A percentile compares a stretch with the other conserved stretches of the same genome.
phyloP scores from a whole-genome alignment of 2,888 invertebrate species.

The Pachycephus smyrnensis region DNA sequence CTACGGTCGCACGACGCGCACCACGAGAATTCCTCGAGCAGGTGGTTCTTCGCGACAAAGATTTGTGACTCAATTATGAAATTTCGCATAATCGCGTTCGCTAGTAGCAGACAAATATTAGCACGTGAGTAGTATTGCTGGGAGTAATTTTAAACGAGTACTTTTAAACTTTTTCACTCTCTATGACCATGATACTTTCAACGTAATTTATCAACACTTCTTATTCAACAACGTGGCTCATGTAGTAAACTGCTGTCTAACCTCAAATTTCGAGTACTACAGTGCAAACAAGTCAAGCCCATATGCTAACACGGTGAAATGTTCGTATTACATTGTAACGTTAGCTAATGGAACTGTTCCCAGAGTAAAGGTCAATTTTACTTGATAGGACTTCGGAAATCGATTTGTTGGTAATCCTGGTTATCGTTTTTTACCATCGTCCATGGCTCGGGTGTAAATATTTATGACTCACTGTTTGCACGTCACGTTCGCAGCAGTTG shows the following conservation, averaged over 20 bases:
- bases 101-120: background rate
- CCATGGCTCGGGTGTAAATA: background rate
- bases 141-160: too few relatives aligned
- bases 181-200: background rate
- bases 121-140: background rate
- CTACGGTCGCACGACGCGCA: background rate
- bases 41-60: too few relatives aligned
- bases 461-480: background rate
- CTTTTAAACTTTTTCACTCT: background rate
- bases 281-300: background rate
- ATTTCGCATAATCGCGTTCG: background rate
- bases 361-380: background rate
- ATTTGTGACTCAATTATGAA: background rate
- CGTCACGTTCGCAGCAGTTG: background rate
- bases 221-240: background rate
- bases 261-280: background rate
- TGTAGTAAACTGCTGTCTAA: background rate
- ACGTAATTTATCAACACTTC: background rate
- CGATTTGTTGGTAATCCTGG: background rate
- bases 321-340: background rate
- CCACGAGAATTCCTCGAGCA: too few relatives aligned
- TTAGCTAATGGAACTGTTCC: background rate
- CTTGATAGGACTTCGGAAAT: background rate
- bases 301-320: background rate
- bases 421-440: background rate